Base-by-base conservation (phyloP, 2,113 vertebrate species). In the Malurus alboscapulatus region DNA sequence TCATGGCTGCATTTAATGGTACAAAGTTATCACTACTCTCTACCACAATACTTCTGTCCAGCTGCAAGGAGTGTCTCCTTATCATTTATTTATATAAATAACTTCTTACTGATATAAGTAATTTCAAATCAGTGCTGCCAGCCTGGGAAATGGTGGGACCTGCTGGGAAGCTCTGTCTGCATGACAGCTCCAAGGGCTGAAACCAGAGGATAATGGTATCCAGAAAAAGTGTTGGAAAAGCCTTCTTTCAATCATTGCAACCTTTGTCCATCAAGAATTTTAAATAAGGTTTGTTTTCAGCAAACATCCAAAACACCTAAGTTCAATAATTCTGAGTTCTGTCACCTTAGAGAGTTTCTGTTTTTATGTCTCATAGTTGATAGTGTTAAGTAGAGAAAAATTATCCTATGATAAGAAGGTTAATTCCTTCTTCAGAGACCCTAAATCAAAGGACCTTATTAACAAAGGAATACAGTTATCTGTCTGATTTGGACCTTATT, bases 381-480 rank as follows among this genome's bases (percentile, higher is more conserved):
- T 92, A 95, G 12, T 48, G 82, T 6, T 76, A 94, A 92, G 50
- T 44, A 88, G 40, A 94, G 63, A 94, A 91, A 94, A 95, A 83
- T 38, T 76, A 80, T 69, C 47, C 66, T 61, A 6, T 20, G 25
- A 67, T 71, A 81, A 93, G 78, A 83, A 72, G 66, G 66, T 71
- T 73, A 76, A 47, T 81, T 88, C 61, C 14, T 73, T 86, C 48
- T 55, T 91, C 63, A 68, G 61, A 82, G 57, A 42, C 79, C 44
- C 34, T 69, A 76, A 87, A 83, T 77, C 86, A 65, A 44, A 48
- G 51, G 47, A 42, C 62, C 25, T 93, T 80, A 83, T 38, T 66
- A 92, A 83, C 78, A 92, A 93, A 94, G 55, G 67, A 88, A 87
- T 85, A 90, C 47, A 87, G 63, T 80, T 94, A 89, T 87, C 81